These are phyloP conservation scores for Sepioteuthis lessoniana DNA, from an alignment of 2,888 invertebrate genomes.

Conservation along the genomic window DNA sequence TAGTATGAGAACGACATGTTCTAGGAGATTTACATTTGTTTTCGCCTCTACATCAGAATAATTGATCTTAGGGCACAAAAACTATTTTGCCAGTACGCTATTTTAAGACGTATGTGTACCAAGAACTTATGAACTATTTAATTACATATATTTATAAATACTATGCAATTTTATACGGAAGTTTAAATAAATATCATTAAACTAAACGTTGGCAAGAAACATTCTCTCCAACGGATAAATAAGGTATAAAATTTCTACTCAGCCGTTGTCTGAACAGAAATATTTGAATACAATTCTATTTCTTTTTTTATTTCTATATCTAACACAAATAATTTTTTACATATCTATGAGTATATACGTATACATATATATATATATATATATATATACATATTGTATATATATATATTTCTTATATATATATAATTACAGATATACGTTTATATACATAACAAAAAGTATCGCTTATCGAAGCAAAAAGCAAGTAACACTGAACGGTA, in stretches of 20 bases:
- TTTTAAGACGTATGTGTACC: neutral
- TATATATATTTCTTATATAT: no score
- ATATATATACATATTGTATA: no score
- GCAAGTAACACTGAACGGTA: neutral
- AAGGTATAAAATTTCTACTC: neutral
- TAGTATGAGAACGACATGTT: no score
- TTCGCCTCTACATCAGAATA: no score
- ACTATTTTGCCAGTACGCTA: neutral
- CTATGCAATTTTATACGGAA: neutral
- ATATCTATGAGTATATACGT: neutral
- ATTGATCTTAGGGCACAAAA: neutral
- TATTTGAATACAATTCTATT: neutral
- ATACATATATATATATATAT: no score
- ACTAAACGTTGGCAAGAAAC: neutral
- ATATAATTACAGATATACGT: no score
- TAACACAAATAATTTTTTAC: neutral
- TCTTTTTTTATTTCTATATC: neutral
- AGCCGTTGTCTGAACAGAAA: neutral
- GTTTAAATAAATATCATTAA: neutral
- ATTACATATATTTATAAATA: slow-evolving; percentile 3
- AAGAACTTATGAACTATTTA: neutral
- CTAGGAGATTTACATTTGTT: neutral
- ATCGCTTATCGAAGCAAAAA: neutral
- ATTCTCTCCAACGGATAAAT: neutral
- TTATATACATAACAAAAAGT: no score